Evolutionary conservation across 2,888 invertebrate genomes (phyloP).

Genomic region (Rhagonycha fulva): DNA sequence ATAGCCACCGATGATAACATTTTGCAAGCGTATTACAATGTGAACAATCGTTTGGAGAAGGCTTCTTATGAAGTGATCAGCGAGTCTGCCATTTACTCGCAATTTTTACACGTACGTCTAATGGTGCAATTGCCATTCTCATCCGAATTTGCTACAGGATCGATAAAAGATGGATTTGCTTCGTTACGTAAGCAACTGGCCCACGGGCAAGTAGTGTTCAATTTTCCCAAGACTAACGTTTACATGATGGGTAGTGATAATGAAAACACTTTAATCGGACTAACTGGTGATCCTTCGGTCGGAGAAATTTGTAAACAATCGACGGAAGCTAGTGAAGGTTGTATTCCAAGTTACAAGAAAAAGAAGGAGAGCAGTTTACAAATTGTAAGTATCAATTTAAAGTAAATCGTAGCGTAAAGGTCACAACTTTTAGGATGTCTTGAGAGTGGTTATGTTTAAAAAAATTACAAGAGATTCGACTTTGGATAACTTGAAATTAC

Average conservation of each 20-base stretch:
- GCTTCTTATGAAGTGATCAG: conserved; percentile 66
- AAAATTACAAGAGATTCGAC: conserved; percentile 63
- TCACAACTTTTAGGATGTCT: conserved; percentile 58
- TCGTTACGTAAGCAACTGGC: conserved; percentile 71
- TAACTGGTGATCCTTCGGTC: conserved; percentile 59
- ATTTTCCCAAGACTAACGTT: conserved; percentile 66
- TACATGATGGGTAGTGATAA: conserved; percentile 68
- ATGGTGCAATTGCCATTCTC: conserved; percentile 68
- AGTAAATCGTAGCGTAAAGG: background rate
- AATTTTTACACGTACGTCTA: conserved; percentile 73
- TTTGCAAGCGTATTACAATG: conserved; percentile 68
- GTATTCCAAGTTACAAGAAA: conserved; percentile 43
- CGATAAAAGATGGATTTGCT: conserved; percentile 67
- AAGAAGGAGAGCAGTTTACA: conserved; percentile 31
- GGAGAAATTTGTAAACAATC: conserved; percentile 54
- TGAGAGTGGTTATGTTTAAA: conserved; percentile 65
- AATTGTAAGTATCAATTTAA: conserved; percentile 29
- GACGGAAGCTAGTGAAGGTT: conserved; percentile 39
- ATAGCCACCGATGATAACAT: conserved; percentile 62
- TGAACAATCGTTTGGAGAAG: conserved; percentile 73
- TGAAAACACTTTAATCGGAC: conserved; percentile 61
- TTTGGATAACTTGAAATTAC: conserved; percentile 52
- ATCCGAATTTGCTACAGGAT: conserved; percentile 62
- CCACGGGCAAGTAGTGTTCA: conserved; percentile 74
- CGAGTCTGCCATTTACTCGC: conserved; percentile 66